Base-by-base conservation (phyloP, 2,113 vertebrate species). In the Charina bottae region DNA sequence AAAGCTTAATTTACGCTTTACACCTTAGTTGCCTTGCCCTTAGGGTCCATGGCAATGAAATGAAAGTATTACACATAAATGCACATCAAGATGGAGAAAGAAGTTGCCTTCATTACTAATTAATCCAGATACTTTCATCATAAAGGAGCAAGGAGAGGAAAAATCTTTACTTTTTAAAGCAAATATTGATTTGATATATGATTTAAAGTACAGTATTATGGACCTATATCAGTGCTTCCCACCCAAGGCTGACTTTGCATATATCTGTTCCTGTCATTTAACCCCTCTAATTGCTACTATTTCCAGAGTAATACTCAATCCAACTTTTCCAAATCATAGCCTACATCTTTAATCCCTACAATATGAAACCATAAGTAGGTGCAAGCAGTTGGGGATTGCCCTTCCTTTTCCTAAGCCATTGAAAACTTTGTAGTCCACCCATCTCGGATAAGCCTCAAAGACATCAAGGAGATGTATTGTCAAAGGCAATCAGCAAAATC, bases 61-160 rank as follows among this genome's bases (percentile, higher is more conserved):
- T 92, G 15, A 56, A 93, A 95, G 92, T 10, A 85, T 91, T 56
- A 2, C 6, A 56, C 92, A n/a, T 93, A 33, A 42, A 42, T n/a
- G 17, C 19, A 33, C 13, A 72, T 28, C 12, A 0, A 72, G n/a
- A 78, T 42, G 17, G 33, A 93, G 90, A 90, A 26, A 53, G 94
- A 94, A 93, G 84, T 92, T 90, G 60, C 89, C 94, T 90, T 91
- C 72, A 42, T 21, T 72, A 72, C 5, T 87, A 88, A 53, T 62
- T 95, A 92, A 95, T 94, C 89, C 90, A 90, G 90, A 23, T 89
- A n/a, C 64, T 46, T 13, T 84, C 92, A 95, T 84, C 89, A 84
- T 89, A 84, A 92, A 93, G 33, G 26, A 37, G 56, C 37, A 37
- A 60, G 83, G 86, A 83, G 21, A 21, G 83, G 84, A 86, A 87